phyloP scores from a whole-genome alignment of 2,797 vertebrate genomes.

The Pangasius macronema region DNA sequence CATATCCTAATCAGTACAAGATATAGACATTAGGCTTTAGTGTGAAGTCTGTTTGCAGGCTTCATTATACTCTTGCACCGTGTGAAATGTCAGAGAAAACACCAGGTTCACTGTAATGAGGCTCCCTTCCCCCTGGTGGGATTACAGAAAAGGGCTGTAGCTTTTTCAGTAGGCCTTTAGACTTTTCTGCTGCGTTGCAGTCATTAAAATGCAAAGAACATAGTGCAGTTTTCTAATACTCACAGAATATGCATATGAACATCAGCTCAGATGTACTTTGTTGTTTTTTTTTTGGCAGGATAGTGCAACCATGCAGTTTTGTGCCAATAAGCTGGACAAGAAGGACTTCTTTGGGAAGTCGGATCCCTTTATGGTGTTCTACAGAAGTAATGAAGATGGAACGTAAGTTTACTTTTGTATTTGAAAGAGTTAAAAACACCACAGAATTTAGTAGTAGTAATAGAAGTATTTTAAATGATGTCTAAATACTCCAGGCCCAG shows the following conservation, averaged over 20 bases:
- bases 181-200: constrained; percentile 33
- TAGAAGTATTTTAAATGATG: not conserved
- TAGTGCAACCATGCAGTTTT: constrained; percentile 93
- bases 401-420: constrained; percentile 80
- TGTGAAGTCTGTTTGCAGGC: constrained; percentile 16
- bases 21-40: not conserved
- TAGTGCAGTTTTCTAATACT: constrained; percentile 11
- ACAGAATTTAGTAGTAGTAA: not conserved
- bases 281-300: constrained; percentile 73
- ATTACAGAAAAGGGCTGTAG: constrained; percentile 37
- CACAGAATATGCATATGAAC: not conserved
- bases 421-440: not conserved
- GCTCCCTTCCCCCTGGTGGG: constrained; percentile 26
- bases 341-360: constrained; percentile 98
- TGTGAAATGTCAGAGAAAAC: constrained; percentile 30
- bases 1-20: not conserved
- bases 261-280: not conserved
- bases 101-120: constrained; percentile 45
- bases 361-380: constrained; percentile 95
- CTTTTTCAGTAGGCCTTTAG: not conserved
- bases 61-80: constrained; percentile 21
- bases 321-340: constrained; percentile 96
- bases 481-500: not conserved
- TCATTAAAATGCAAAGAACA: constrained; percentile 41
- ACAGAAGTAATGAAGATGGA: constrained; percentile 93